Conservation (phyloP, 2,888 invertebrate species). For the Erebia epiphron region DNA sequence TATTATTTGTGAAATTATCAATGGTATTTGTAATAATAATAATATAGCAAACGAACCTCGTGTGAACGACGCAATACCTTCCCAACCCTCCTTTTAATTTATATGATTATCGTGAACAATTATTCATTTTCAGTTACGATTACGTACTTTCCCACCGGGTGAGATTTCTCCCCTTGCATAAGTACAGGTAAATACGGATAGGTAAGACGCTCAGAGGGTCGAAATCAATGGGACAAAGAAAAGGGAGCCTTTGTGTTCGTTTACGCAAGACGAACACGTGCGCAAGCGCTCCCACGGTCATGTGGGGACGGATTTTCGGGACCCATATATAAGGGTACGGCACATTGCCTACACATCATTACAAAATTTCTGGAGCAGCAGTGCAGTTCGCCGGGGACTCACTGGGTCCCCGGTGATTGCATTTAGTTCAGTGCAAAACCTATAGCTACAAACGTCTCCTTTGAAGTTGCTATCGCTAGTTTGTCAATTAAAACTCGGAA, state of each 20-base stretch:
- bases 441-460: constrained; percentile 30
- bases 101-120: constrained; percentile 65
- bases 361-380: constrained; percentile 59
- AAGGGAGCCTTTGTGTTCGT: constrained; percentile 72
- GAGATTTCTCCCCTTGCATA: constrained; percentile 72
- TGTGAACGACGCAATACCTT: constrained; percentile 68
- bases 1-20: too few species aligned
- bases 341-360: constrained; percentile 55
- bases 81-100: constrained; percentile 69
- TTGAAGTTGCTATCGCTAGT: constrained; percentile 47
- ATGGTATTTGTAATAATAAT: too few species aligned
- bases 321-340: constrained; percentile 65
- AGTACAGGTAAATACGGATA: constrained; percentile 76
- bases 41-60: constrained; percentile 52
- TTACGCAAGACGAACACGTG: constrained; percentile 77
- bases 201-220: constrained; percentile 77
- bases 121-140: constrained; percentile 74
- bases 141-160: constrained; percentile 73
- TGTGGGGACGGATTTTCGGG: constrained; percentile 60
- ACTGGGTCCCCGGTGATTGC: constrained; percentile 48
- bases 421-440: constrained; percentile 42
- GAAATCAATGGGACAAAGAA: constrained; percentile 74
- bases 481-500: constrained; percentile 60
- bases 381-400: constrained; percentile 67
- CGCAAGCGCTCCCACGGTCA: constrained; percentile 73